Percentiles rank a stretch among this genome's conserved stretches.
Evolutionary conservation across 2,797 vertebrate genomes (phyloP).

Genomic region (Catharus ustulatus): DNA sequence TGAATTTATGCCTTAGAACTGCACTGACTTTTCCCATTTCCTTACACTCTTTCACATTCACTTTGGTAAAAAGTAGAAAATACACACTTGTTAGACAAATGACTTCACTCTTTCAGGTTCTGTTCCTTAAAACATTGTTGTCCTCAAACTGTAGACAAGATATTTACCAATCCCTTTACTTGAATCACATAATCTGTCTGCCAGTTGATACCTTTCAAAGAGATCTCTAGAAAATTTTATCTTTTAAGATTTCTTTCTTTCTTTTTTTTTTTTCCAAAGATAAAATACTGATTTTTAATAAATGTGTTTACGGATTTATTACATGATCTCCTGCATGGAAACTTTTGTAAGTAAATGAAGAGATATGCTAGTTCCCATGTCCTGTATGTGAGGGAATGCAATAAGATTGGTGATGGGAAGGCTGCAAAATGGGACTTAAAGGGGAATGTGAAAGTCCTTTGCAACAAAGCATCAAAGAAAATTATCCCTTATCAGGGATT

Average conservation of each 20-base stretch:
- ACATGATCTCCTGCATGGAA: not conserved
- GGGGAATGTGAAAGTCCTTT: not conserved
- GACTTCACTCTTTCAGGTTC: not conserved
- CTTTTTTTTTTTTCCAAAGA: not conserved
- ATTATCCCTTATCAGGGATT: not conserved
- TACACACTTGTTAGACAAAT: rapidly evolving
- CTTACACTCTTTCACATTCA: not conserved
- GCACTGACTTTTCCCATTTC: not conserved
- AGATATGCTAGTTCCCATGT: not conserved
- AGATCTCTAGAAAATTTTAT: not conserved
- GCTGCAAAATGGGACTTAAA: not conserved
- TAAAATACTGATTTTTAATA: conserved; percentile 41
- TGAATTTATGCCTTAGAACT: not conserved
- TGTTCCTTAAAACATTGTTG: not conserved
- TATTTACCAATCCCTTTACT: not conserved
- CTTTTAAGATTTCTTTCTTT: not conserved
- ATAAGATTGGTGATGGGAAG: not conserved
- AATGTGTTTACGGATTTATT: conserved; percentile 15
- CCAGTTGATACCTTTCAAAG: not conserved
- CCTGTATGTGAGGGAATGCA: not conserved
- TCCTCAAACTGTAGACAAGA: not conserved
- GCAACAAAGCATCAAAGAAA: not conserved
- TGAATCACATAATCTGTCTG: not conserved
- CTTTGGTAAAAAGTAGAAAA: not conserved
- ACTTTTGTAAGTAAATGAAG: conserved; percentile 8